phyloP scores from a whole-genome alignment of 2,797 vertebrate species.

The Pyrocephalus nanus region DNA sequence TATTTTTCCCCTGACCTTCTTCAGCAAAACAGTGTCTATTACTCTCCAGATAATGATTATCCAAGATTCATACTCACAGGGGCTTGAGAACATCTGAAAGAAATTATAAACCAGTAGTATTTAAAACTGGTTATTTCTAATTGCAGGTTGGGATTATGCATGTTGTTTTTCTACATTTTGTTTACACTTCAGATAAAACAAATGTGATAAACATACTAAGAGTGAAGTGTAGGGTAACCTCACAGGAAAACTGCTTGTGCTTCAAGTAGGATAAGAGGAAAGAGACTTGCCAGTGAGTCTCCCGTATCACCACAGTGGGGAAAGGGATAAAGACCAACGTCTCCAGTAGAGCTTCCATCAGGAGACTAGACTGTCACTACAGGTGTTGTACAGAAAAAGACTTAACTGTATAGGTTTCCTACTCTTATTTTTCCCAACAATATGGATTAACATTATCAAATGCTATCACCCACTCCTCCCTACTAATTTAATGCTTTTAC shows the following conservation, averaged over 20 bases:
- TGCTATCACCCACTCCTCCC: neutral
- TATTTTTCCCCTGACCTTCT: neutral
- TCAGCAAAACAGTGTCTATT: neutral
- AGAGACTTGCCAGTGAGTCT: neutral
- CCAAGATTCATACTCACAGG: neutral
- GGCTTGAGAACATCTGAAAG: neutral
- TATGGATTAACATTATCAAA: neutral
- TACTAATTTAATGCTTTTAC: neutral
- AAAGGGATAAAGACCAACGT: neutral
- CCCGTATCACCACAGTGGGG: accelerated
- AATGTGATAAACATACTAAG: neutral
- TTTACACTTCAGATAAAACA: neutral
- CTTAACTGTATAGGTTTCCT: neutral
- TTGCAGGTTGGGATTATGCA: neutral
- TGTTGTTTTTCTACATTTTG: neutral
- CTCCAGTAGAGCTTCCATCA: neutral
- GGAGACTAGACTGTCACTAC: accelerated
- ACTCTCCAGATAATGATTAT: neutral
- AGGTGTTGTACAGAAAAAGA: neutral
- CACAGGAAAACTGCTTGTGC: neutral
- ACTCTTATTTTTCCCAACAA: neutral
- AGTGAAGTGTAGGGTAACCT: neutral
- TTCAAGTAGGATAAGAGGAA: neutral
- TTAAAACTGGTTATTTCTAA: neutral
- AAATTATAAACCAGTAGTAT: neutral